Evolutionary conservation across 2,113 vertebrate genomes (phyloP), one percentile per base, ranked within the genome.

Genomic region (Noturus placidus): DNA sequence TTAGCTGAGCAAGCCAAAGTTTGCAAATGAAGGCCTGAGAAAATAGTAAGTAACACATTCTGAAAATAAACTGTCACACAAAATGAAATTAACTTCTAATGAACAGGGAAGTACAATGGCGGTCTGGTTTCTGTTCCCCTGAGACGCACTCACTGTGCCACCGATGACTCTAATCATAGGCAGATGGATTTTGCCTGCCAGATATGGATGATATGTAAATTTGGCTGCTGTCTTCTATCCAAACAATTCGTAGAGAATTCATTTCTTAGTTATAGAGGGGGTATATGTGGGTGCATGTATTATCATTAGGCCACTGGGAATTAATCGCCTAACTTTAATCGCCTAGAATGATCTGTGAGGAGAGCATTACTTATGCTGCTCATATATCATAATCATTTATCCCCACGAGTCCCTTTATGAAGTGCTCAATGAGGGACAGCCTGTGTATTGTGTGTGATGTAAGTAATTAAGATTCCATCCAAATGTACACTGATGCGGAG

Each of bases 351-450:
- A 93, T 92, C 89, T 82, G 72, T 15, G 67, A 87, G 17, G 85
- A 89, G 72, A 87, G 88, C 83, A 79, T 69, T 83, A 90, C 89
- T 82, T 84, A 67, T 59, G 86, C 69, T 87, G 59, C 83, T 72
- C 91, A 93, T 94, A 92, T 92, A 94, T 95, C 90, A 92, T 82
- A 87, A 38, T 89, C 89, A 90, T 93, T 90, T 89, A 91, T 93
- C 91, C 91, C 88, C 90, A 90, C 87, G 27, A 76, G 52, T 11
- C 25, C 81, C 86, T 85, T 85, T 70, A 76, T 85, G 50, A 38
- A 78, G 61, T 42, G 82, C 74, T 84, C 85, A 77, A 35, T 88
- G 78, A 87, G 86, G 86, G 79, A 87, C 72, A 56, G 85, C 19
- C 61, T 84, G 70, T 63, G 83, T 19, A 63, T 56, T 78, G 59